A percentile compares a stretch with the other conserved stretches of the same genome.
These are phyloP conservation scores for Coregonus ussuriensis DNA, from an alignment of 2,797 vertebrate genomes.

Conservation along the genomic window DNA sequence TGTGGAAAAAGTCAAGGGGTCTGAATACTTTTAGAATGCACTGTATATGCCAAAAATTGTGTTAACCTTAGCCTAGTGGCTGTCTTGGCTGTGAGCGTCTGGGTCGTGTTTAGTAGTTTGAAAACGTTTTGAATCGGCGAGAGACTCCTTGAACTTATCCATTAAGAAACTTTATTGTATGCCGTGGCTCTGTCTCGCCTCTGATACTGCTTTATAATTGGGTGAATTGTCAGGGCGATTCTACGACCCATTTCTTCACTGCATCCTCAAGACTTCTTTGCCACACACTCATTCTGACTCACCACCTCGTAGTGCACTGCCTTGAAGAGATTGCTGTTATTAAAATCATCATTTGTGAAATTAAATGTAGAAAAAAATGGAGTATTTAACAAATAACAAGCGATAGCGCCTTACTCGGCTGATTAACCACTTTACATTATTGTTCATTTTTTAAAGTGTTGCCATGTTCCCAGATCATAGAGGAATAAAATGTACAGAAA, in stretches of 20 bases:
- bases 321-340: conserved; percentile 30
- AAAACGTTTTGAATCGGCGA: not conserved
- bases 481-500: conserved; percentile 51
- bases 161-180: not conserved
- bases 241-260: not conserved
- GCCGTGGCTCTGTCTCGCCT: not conserved
- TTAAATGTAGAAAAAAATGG: conserved; percentile 33
- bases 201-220: not conserved
- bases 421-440: conserved; percentile 49
- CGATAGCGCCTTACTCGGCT: conserved; percentile 49
- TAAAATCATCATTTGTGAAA: conserved; percentile 25
- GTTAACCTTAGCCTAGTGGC: not conserved
- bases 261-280: conserved; percentile 1
- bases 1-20: too few species aligned
- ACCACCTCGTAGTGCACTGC: conserved; percentile 21
- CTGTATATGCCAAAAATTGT: not conserved
- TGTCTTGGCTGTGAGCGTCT: conserved; percentile 4
- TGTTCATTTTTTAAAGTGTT: conserved; percentile 41
- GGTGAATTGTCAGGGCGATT: not conserved
- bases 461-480: conserved; percentile 42
- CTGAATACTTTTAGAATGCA: too few species aligned
- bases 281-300: conserved; percentile 3
- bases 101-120: conserved; percentile 4
- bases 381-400: conserved; percentile 44
- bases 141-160: not conserved